These are phyloP conservation scores for Smutsia temminckii DNA, from an alignment of 2,797 vertebrate genomes.

Conservation along the genomic window DNA sequence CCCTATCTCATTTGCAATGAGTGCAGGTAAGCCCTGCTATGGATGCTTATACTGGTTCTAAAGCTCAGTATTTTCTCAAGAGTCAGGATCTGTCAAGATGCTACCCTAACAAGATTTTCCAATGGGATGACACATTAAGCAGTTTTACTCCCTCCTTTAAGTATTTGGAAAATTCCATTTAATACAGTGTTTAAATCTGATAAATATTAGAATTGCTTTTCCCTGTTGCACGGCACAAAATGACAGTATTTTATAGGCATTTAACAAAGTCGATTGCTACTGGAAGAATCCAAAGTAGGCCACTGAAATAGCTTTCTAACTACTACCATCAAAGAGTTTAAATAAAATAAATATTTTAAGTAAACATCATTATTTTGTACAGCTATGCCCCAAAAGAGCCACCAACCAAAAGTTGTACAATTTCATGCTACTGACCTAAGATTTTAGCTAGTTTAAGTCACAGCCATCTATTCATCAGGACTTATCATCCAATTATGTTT, in stretches of 20 bases:
- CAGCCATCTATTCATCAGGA: neutral
- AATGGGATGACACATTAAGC: neutral
- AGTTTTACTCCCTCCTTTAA: neutral
- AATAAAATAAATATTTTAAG: neutral
- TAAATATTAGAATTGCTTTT: neutral
- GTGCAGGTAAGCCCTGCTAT: rapidly evolving
- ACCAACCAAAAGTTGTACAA: neutral
- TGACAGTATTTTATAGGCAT: neutral
- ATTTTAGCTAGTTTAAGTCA: neutral
- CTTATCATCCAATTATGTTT: neutral
- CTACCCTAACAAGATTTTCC: neutral
- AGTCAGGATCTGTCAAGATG: neutral
- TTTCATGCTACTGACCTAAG: neutral
- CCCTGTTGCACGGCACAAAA: neutral
- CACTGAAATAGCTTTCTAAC: neutral
- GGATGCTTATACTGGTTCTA: neutral
- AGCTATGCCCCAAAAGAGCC: neutral
- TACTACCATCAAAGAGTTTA: neutral
- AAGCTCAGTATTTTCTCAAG: neutral
- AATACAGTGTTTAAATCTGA: neutral
- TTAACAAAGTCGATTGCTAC: neutral
- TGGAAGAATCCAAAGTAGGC: neutral
- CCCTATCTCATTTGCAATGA: neutral
- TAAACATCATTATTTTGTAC: neutral
- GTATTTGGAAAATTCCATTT: neutral